phyloP scores from a whole-genome alignment of 2,888 invertebrate species.

The Malachius bipustulatus region DNA sequence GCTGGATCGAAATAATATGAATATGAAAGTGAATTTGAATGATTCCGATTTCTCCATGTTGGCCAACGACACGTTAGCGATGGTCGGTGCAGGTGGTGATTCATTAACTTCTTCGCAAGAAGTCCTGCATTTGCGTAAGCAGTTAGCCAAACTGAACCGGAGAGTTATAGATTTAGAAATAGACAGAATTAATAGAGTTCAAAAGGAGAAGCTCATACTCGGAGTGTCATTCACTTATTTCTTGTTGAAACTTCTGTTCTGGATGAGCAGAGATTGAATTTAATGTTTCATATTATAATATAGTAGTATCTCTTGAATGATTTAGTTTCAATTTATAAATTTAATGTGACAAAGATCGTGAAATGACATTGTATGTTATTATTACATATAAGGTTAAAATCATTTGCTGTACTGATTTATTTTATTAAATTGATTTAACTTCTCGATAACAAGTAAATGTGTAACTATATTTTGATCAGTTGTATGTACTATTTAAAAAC shows the following conservation, averaged over 20 bases:
- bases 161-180: slow-evolving; percentile 79
- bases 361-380: no score
- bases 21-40: slow-evolving; percentile 25
- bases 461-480: no score
- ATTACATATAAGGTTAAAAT: no score
- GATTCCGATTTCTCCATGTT: slow-evolving; percentile 26
- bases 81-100: slow-evolving; percentile 41
- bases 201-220: slow-evolving; percentile 77
- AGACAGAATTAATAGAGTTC: slow-evolving; percentile 70
- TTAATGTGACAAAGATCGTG: no score
- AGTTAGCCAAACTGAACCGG: slow-evolving; percentile 77
- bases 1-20: slow-evolving; percentile 27
- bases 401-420: no score
- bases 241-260: slow-evolving; percentile 71
- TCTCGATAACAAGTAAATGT: no score
- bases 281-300: no score
- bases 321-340: no score
- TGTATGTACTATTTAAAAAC: no score
- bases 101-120: slow-evolving; percentile 63
- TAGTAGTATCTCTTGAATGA: no score
- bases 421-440: no score
- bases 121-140: slow-evolving; percentile 68
- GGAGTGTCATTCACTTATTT: slow-evolving; percentile 77
- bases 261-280: slow-evolving; percentile 50
- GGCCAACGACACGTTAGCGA: slow-evolving; percentile 27